These are phyloP conservation scores for Eretmochelys imbricata DNA, from an alignment of 2,113 vertebrate species.

Conservation along the genomic window DNA sequence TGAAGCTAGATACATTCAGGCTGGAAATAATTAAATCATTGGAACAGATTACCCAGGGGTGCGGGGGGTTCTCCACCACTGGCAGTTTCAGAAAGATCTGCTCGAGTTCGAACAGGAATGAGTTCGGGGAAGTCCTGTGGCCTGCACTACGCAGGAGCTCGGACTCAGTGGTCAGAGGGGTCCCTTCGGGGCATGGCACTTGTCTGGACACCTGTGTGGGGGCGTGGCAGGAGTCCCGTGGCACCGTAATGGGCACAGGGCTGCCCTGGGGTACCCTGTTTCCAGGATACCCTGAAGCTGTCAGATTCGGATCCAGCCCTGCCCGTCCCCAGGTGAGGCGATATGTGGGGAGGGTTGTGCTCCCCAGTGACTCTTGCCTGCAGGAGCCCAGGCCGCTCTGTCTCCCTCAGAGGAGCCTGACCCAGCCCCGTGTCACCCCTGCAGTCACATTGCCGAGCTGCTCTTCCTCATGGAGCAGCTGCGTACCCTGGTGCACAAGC, in stretches of 20 bases:
- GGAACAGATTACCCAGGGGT: background rate
- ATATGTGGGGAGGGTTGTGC: background rate
- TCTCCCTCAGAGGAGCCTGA: background rate
- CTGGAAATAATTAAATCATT: background rate
- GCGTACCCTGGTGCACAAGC: slow-evolving; percentile 74
- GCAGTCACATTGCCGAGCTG: slow-evolving; percentile 88
- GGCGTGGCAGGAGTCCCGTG: background rate
- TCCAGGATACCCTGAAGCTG: background rate
- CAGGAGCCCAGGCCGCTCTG: background rate
- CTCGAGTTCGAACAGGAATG: background rate
- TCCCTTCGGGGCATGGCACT: background rate
- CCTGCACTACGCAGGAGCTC: background rate
- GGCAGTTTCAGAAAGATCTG: background rate
- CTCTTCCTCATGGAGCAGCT: slow-evolving; percentile 89
- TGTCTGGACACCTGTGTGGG: background rate
- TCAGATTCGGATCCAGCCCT: background rate
- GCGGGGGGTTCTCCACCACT: background rate
- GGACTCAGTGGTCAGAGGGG: background rate
- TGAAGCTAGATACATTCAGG: background rate
- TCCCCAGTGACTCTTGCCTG: background rate
- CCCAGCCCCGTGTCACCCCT: background rate
- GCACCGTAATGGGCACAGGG: background rate
- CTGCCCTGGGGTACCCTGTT: background rate
- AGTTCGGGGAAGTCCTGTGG: too few species aligned
- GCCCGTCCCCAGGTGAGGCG: too few species aligned